Conservation (phyloP, 30 jellyfish, hydroid and myxozoan genomes). For the Turritopsis dohrnii region DNA sequence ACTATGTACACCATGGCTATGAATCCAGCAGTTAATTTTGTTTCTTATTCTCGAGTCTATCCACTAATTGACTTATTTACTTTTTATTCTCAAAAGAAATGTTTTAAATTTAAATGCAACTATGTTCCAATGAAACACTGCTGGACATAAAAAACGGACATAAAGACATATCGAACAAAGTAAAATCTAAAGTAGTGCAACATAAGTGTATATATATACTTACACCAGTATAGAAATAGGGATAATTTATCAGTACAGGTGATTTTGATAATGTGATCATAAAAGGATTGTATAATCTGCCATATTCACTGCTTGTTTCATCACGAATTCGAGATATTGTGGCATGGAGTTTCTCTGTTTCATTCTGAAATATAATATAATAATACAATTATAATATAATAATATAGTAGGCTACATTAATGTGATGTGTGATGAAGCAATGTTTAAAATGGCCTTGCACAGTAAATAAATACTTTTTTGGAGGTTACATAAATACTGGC, state of each 20-base stretch:
- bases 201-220: constrained; percentile 22
- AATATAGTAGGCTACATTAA: too few relatives aligned
- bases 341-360: constrained; percentile 54
- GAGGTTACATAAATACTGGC: too few relatives aligned
- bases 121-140: background rate
- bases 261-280: constrained; percentile 48
- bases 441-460: too few relatives aligned
- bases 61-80: too few relatives aligned
- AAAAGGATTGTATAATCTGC: constrained; percentile 58
- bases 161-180: background rate
- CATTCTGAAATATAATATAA: constrained; percentile 37
- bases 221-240: constrained; percentile 49
- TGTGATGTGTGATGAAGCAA: too few relatives aligned
- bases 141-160: background rate
- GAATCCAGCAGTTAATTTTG: too few relatives aligned
- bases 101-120: background rate
- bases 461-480: too few relatives aligned
- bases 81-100: too few relatives aligned
- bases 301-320: constrained; percentile 40
- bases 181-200: background rate
- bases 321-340: constrained; percentile 47
- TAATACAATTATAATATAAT: too few relatives aligned
- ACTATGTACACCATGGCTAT: too few relatives aligned
- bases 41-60: too few relatives aligned
- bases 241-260: constrained; percentile 48